A percentile compares a stretch with the other conserved stretches of the same genome.
Evolutionary conservation across 2,113 vertebrate genomes (phyloP).

Genomic region (Echinops telfairi): DNA sequence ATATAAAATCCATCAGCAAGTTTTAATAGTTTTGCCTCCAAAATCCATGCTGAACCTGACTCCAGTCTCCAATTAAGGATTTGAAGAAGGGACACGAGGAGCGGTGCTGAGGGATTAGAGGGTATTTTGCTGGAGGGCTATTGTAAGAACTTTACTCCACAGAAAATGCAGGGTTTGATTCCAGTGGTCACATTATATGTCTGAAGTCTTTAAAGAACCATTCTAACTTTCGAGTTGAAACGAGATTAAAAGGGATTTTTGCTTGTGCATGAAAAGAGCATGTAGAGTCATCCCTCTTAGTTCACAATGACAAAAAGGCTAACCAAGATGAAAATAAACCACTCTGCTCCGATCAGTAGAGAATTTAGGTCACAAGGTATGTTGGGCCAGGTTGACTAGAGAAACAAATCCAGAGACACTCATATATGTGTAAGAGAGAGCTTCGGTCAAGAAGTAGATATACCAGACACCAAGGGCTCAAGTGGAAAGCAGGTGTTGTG

Average conservation of each 20-base stretch:
- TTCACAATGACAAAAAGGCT: not conserved
- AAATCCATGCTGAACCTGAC: not conserved
- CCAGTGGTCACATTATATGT: not conserved
- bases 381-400: no score
- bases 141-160: not conserved
- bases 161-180: not conserved
- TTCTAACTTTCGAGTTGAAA: constrained; percentile 23
- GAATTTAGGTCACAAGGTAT: not conserved
- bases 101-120: no score
- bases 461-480: no score
- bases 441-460: no score
- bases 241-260: not conserved
- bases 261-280: not conserved
- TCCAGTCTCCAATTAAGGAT: not conserved
- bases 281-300: not conserved
- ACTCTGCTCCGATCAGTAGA: not conserved
- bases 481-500: no score
- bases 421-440: no score
- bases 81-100: not conserved
- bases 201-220: not conserved
- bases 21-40: not conserved
- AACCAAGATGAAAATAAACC: not conserved
- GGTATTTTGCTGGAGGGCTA: not conserved
- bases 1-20: not conserved
- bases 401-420: no score